phyloP scores from a whole-genome alignment of 2,113 vertebrate species.

The Lynx canadensis region DNA sequence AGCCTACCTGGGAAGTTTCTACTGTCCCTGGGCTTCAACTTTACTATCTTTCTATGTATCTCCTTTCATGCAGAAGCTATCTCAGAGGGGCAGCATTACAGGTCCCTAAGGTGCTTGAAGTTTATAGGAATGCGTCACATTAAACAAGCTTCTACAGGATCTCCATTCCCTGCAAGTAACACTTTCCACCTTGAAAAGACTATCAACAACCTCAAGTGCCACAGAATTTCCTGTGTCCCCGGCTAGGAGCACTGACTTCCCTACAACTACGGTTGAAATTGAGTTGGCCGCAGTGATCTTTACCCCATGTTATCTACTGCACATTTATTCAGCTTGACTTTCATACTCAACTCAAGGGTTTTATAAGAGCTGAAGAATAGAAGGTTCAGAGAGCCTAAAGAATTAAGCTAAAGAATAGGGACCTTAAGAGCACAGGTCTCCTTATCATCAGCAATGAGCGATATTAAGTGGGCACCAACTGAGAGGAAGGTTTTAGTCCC shows the following conservation, averaged over 20 bases:
- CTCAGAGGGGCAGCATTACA: not conserved
- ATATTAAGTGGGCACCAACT: not conserved
- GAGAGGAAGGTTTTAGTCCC: not conserved
- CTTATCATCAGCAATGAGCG: not conserved
- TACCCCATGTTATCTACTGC: not conserved
- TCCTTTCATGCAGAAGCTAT: not conserved
- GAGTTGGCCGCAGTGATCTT: not conserved
- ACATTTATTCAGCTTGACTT: not conserved
- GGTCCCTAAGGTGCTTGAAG: not conserved
- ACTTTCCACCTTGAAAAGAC: not conserved
- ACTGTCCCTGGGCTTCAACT: not conserved
- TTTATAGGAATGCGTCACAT: not conserved
- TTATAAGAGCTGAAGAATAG: not conserved
- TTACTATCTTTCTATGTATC: not conserved
- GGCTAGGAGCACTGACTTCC: not conserved
- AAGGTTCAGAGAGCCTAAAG: not conserved
- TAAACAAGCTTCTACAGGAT: not conserved
- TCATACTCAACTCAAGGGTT: not conserved
- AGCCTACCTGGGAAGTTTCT: not conserved
- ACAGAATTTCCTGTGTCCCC: not conserved
- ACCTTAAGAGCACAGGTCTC: not conserved
- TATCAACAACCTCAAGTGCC: not conserved
- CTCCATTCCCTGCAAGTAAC: not conserved
- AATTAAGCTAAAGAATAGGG: too few relatives aligned
- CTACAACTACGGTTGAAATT: not conserved